Evolutionary conservation across 64 coral and sea anemone genomes (phyloP), one percentile per base, ranked within the genome.

Genomic region (Stylophora pistillata): DNA sequence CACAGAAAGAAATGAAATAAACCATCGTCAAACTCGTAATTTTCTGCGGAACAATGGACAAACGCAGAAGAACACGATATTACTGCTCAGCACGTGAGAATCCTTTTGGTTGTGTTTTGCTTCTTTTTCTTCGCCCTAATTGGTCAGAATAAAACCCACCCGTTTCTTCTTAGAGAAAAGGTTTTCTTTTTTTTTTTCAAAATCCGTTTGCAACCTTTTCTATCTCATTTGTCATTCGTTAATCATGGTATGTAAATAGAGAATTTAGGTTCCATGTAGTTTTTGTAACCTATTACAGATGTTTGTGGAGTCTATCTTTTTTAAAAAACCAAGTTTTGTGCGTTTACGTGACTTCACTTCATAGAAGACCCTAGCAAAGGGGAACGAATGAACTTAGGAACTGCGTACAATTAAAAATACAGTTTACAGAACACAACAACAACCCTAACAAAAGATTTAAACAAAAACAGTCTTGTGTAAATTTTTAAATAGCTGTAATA

Each of bases 401-500:
- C 37, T 68, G 31, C 13, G 11, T 23, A 53, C 62, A 53, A 47
- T 47, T 0, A 4, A 47, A 47, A 47, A 47, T 21, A 23, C 32
- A 81, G 2, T 26, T 26, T 66, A 23, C 15, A 53, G 53, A 69
- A 23, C 17, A 47, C 29, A 83, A 53, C 10, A 82, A 58, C 23
- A 20, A 23, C 9, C 30, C 59, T 65, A 15, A 63, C 18, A 17
- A 41, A 66, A 69, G 62, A 83, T 83, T 83, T 81, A 81, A 26
- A 23, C 78, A 3, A 47, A 53, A 68, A 23, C 34, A 83, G 23
- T 83, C 80, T 69, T 37, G 10, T 83, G 80, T 83, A 83, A 47
- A 83, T 83, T 83, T 79, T 79, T 83, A 66, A 62, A 82, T 34
- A 83, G 80, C 80, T 83, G 80, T 83, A 69, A 83, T 66, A 83